Evolutionary conservation across 2,797 vertebrate genomes (phyloP).

Genomic region (Phrynocephalus guinanensis): DNA sequence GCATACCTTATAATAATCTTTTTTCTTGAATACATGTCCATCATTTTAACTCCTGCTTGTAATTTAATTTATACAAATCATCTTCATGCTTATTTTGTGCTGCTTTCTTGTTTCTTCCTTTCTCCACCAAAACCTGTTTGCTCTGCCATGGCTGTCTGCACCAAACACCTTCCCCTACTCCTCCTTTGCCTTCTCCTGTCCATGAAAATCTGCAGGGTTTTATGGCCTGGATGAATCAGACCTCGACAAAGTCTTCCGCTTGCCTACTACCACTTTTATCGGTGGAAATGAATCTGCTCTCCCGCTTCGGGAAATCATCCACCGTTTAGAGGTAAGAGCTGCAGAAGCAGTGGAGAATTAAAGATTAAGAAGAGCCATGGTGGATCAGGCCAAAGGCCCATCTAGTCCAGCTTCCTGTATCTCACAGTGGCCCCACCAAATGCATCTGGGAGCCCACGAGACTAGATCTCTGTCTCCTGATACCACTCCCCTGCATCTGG

Average conservation of each 20-base stretch:
- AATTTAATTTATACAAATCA: slow-evolving; percentile 47
- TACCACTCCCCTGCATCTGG: too few relatives aligned
- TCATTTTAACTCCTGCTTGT: slow-evolving; percentile 59
- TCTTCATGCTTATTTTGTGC: slow-evolving; percentile 61
- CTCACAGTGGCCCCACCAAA: too few relatives aligned
- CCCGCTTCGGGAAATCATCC: slow-evolving; percentile 91
- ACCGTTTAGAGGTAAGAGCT: slow-evolving; percentile 88
- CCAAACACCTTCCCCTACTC: slow-evolving; percentile 34
- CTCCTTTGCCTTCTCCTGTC: slow-evolving; percentile 55
- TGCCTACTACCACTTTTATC: slow-evolving; percentile 95
- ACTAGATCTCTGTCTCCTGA: too few relatives aligned
- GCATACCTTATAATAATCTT: neutral
- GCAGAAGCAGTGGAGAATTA: neutral
- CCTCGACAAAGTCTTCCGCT: slow-evolving; percentile 91
- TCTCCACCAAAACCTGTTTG: slow-evolving; percentile 44
- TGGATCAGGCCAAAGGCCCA: too few relatives aligned
- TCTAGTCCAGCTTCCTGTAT: too few relatives aligned
- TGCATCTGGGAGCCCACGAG: too few relatives aligned
- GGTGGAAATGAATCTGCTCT: slow-evolving; percentile 88
- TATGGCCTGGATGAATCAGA: slow-evolving; percentile 90
- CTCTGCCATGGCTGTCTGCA: slow-evolving; percentile 35
- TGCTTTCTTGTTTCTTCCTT: slow-evolving; percentile 55
- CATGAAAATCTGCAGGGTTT: slow-evolving; percentile 80
- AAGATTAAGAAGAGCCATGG: neutral
- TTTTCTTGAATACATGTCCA: slow-evolving; percentile 35